Base-by-base conservation (phyloP, 2,888 invertebrate species). In the Aspidapion aeneum region DNA sequence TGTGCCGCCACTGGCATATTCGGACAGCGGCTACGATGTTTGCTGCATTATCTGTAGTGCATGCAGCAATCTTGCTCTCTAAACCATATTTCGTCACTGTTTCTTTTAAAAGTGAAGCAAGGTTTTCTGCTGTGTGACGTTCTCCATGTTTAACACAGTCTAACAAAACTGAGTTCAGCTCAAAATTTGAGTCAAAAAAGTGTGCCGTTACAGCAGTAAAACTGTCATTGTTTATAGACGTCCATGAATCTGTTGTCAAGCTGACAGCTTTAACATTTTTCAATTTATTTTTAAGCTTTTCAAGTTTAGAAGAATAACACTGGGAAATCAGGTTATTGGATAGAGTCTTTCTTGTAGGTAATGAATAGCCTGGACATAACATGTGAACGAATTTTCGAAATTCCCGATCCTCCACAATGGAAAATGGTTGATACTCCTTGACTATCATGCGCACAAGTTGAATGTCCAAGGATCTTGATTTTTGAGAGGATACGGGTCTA, bases 1-100 rank as follows among this genome's bases (percentile, higher is more conserved):
- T 69, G 55, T 60, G 70, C 18, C 59, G 63, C 71, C 72, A 72
- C 18, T 64, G 60, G 19, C 61, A 54, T n/a, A 60, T 18, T 49
- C 62, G 68, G 60, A 70, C 64, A 0, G 61, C 51, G 18, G 57
- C 60, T 1, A 55, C 55, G 21, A 65, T 61, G 21, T 63, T 60
- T 59, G 71, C 70, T 50, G 69, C 71, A 54, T 73, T 73, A 64
- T 75, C 72, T 17, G 68, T 69, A 7, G 70, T 71, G 51, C 65
- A 60, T 22, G 63, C 68, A 57, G 68, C 55, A 56, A 75, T 67
- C 72, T 74, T 66, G 18, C 55, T 48, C 18, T n/a, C n/a, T n/a
- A n/a, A n/a, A n/a, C n/a, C n/a, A n/a, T n/a, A n/a, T n/a, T n/a
- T n/a, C n/a, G n/a, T n/a, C n/a, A n/a, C n/a, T n/a, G n/a, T n/a